Evolutionary conservation across 2,888 invertebrate genomes (phyloP), one percentile per base, ranked within the genome.

Genomic region (Ceraclea dissimilis): DNA sequence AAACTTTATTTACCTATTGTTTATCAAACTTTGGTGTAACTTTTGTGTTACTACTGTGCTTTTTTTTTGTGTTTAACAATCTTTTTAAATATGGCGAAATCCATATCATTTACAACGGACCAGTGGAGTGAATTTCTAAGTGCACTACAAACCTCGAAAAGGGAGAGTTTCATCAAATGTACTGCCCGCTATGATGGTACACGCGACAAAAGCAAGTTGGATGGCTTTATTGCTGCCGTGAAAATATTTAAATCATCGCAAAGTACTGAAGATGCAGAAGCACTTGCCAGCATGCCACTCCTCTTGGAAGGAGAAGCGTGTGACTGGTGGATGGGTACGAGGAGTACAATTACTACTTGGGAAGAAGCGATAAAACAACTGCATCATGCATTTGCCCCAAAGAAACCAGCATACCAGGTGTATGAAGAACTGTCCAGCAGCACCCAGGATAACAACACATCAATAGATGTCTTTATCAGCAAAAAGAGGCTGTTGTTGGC

Each of bases 81-180:
- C 26, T 10, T 26, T 4, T 26, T 39, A 8, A 39, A 39, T 22
- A 50, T 31, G 50, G 50, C 16, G 16, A 33, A 50, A 16, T 6
- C 17, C 31, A 18, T 50, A 17, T 26, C 50, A 1, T 33, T 54
- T n/a, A 31, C 54, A 20, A 17, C 11, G 8, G 49, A 22, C 13
- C 49, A 49, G 31, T 54, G 49, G 39, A 39, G 18, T 5, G 47
- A 54, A 43, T 43, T 54, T n/a, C 39, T 54, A 2, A 43, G 33
- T 34, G 22, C 21, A 2, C 13, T 54, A 18, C 43, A 34, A 17
- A 19, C 43, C n/a, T 19, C 49, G 20, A 49, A 16, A n/a, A 57
- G 43, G 39, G 48, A 20, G 17, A 26, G 33, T 18, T 50, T 50
- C 18, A 34, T 52, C 52, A 26, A 51, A 52, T 46, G 46, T 20